Evolutionary conservation across 1,140 invertebrate genomes (phyloP).

Genomic region (Leptopilina clavipes): DNA sequence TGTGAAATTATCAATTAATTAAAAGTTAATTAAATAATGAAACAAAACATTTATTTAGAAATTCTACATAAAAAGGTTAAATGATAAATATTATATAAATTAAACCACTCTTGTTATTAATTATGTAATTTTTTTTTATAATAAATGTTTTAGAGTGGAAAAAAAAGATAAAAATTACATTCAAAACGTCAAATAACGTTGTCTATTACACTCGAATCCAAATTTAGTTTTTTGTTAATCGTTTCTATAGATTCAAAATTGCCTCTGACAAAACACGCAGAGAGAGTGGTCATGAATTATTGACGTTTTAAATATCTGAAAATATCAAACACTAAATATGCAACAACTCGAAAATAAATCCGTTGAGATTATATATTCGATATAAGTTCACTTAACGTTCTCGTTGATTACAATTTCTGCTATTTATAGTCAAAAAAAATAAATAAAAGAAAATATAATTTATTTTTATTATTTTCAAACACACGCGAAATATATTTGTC

Average conservation of each 20-base stretch:
- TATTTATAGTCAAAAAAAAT: neutral
- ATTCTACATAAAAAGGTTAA: too few species aligned
- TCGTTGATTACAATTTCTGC: conserved; percentile 5
- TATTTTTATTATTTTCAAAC: neutral
- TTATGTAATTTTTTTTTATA: neutral
- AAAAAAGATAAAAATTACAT: neutral
- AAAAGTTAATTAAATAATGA: too few species aligned
- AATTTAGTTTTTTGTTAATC: conserved; percentile 20
- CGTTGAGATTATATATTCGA: conserved; percentile 5
- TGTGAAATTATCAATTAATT: too few species aligned
- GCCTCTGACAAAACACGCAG: conserved; percentile 26
- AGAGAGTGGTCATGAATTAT: conserved; percentile 22
- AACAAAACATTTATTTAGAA: too few species aligned
- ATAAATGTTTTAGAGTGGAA: neutral
- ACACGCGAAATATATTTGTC: neutral
- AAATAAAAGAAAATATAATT: neutral
- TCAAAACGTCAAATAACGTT: neutral
- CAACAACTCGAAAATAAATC: neutral
- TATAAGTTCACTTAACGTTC: neutral
- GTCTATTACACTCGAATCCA: conserved; percentile 11
- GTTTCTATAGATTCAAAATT: conserved; percentile 11
- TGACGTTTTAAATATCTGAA: conserved; percentile 26
- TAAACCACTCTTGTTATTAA: too few species aligned
- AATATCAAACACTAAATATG: conserved; percentile 11
- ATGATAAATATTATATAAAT: too few species aligned